phyloP scores from a whole-genome alignment of 2,113 vertebrate genomes.

The Siniperca knerii region DNA sequence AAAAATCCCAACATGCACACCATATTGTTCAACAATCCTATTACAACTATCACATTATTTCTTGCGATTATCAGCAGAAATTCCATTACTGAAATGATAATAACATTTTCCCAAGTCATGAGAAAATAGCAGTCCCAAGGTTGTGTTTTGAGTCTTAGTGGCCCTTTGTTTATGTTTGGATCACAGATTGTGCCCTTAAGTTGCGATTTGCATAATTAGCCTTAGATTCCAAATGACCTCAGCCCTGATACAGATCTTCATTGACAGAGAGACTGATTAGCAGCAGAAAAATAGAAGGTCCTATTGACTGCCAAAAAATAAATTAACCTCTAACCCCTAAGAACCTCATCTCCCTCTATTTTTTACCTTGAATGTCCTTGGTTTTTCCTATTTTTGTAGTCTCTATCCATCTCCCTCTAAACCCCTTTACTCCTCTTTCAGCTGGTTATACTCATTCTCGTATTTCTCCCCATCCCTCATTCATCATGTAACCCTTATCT shows the following conservation, averaged over 20 bases:
- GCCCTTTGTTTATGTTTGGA: conserved; percentile 6
- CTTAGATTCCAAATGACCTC: conserved; percentile 44
- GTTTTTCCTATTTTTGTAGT: not conserved
- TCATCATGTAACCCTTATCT: not conserved
- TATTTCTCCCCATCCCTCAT: not conserved
- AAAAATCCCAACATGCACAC: not conserved
- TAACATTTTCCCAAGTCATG: not conserved
- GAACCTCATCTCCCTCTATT: not conserved
- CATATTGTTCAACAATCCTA: not conserved
- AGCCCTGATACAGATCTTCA: conserved; percentile 53
- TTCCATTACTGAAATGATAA: not conserved
- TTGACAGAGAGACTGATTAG: conserved; percentile 52
- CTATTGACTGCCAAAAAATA: conserved; percentile 37
- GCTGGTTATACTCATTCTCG: conserved; percentile 1
- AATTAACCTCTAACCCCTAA: conserved; percentile 38
- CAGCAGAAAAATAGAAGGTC: conserved; percentile 10
- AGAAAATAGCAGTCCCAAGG: not conserved
- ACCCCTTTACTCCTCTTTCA: not conserved
- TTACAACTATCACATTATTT: not conserved
- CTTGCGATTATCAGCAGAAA: not conserved
- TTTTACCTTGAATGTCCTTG: conserved; percentile 25
- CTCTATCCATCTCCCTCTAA: conserved; percentile 14
- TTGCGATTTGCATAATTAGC: conserved; percentile 59
- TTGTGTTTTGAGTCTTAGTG: not conserved
- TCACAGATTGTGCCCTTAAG: conserved; percentile 41